Evolutionary conservation across 2,113 vertebrate genomes (phyloP), one percentile per base, ranked within the genome.

Genomic region (Cochlearius cochlearius): DNA sequence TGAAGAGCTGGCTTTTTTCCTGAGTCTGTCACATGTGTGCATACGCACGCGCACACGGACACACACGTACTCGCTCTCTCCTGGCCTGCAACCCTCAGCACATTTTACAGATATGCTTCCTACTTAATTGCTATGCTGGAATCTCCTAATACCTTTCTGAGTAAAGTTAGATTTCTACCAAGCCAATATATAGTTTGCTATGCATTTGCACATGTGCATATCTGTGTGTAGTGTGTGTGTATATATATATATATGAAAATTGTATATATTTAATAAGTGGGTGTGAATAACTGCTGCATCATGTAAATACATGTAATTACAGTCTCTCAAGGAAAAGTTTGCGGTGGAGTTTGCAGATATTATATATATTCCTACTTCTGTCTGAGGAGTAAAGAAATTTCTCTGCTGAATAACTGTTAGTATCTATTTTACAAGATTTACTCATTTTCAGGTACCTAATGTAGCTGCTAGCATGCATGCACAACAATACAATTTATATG

Each of bases 401-500:
- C 93, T 55, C 95, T 82, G 85, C 96, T 93, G 97, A 97, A 92
- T 94, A 96, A 96, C 98, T 92, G 97, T 98, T 98, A 97, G 97
- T 98, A 98, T 98, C 98, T 98, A 55, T 98, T 98, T 98, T 98
- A 98, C 97, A 98, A 98, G 98, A 98, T 98, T 98, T 98, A 98
- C 98, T 98, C 98, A 98, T 98, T 98, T 98, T 96, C 98, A 98
- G 98, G 97, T 98, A 96, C 97, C 98, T 98, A 98, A 98, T 98
- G 98, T 98, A 98, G 98, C 98, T 98, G 97, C 98, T 98, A 98
- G 98, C 98, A 98, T 98, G 98, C 98, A 98, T 97, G 97, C 98
- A 97, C 98, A 98, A 98, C 98, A 98, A 98, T 98, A 98, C 98
- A 98, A 98, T 98, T 98, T 98, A 98, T 98, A 98, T 98, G 98